Percentiles rank a stretch among this genome's conserved stretches.
Conservation (phyloP, 1,140 invertebrate species). For the Drosophila auraria region DNA sequence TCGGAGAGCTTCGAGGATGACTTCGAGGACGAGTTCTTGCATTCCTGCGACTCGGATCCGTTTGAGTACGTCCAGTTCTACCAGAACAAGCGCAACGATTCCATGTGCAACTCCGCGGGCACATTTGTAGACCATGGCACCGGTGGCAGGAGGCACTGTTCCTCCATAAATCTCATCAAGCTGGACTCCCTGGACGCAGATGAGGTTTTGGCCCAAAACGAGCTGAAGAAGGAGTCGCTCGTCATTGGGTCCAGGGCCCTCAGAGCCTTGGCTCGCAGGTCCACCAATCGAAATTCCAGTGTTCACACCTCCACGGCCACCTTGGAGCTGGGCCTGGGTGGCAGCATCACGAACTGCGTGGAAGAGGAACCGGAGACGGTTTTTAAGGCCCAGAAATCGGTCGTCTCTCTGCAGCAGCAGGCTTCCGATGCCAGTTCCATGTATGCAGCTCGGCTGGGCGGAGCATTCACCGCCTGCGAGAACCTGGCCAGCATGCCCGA, state of each 20-base stretch:
- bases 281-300: constrained; percentile 73
- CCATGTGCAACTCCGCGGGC: constrained; percentile 76
- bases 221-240: constrained; percentile 77
- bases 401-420: constrained; percentile 75
- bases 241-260: constrained; percentile 76
- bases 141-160: constrained; percentile 49
- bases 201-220: constrained; percentile 48
- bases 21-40: constrained; percentile 51
- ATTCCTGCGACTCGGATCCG: constrained; percentile 87
- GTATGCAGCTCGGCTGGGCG: constrained; percentile 85
- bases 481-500: constrained; percentile 88
- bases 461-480: constrained; percentile 88
- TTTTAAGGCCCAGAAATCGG: not conserved
- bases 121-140: constrained; percentile 86
- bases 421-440: constrained; percentile 87
- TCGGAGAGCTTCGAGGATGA: constrained; percentile 76
- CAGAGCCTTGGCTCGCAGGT: constrained; percentile 70
- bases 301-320: constrained; percentile 86
- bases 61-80: constrained; percentile 89
- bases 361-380: constrained; percentile 26
- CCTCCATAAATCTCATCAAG: constrained; percentile 79
- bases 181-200: constrained; percentile 62
- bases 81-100: constrained; percentile 84
- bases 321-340: constrained; percentile 77
- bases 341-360: constrained; percentile 62